These are phyloP conservation scores for Malaclemys terrapin DNA, from an alignment of 2,113 vertebrate genomes.

Conservation along the genomic window DNA sequence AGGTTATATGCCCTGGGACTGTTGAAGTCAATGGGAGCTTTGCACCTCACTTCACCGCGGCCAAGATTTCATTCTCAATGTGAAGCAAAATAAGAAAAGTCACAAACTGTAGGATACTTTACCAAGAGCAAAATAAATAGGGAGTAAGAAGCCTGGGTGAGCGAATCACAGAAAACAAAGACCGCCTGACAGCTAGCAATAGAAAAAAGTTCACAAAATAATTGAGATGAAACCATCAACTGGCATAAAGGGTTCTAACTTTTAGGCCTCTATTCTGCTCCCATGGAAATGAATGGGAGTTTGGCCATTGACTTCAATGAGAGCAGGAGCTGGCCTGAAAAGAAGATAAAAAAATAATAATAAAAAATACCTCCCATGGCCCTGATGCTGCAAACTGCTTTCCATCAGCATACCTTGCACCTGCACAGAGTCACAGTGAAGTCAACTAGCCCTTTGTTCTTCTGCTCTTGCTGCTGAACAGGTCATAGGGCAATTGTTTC, in stretches of 20 bases:
- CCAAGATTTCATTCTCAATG: not conserved
- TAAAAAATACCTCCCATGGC: too few species aligned
- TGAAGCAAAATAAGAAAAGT: conserved; percentile 17
- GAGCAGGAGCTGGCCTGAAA: not conserved
- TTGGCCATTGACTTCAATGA: not conserved
- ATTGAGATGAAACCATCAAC: not conserved
- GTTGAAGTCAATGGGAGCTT: conserved; percentile 28
- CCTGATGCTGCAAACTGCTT: not conserved
- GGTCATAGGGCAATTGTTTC: not conserved
- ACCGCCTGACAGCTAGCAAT: not conserved
- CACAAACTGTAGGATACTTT: not conserved
- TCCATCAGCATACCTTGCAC: not conserved
- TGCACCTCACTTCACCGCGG: conserved; percentile 11
- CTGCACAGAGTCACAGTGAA: not conserved
- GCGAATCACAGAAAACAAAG: not conserved
- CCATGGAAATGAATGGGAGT: not conserved
- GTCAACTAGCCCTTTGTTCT: not conserved
- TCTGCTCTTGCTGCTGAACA: not conserved
- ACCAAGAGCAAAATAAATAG: not conserved
- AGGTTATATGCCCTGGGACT: not conserved
- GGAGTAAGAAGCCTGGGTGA: not conserved
- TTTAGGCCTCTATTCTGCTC: accelerated
- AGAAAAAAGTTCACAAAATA: not conserved
- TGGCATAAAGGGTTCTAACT: not conserved
- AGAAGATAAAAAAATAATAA: not conserved